Percentiles rank a stretch among this genome's conserved stretches.
phyloP scores from a whole-genome alignment of 2,113 vertebrate species.

The Cygnus buccinator region DNA sequence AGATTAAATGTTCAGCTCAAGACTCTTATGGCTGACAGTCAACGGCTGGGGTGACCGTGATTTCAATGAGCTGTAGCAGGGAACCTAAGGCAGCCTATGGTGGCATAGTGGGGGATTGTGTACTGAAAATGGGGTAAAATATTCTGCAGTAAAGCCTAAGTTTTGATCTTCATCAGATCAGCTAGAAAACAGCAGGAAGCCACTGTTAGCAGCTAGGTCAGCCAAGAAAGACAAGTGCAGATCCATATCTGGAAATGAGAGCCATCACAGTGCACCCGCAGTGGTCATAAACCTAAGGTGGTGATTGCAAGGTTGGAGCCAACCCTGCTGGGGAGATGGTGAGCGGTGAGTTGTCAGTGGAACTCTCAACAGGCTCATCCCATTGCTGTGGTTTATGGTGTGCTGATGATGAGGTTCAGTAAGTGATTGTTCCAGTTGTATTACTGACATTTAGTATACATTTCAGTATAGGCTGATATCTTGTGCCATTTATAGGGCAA shows the following conservation, averaged over 20 bases:
- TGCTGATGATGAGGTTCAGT: not conserved
- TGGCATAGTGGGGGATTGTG: not conserved
- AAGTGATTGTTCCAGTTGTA: not conserved
- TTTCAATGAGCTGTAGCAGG: not conserved
- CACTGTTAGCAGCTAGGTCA: not conserved
- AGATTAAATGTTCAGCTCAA: not conserved
- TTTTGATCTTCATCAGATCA: not conserved
- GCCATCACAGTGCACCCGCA: not conserved
- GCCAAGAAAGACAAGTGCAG: not conserved
- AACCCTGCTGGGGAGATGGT: not conserved
- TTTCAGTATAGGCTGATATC: not conserved
- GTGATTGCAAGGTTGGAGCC: not conserved
- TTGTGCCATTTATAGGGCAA: not conserved
- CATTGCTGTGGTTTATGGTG: not conserved
- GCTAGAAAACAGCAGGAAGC: not conserved
- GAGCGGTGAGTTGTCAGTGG: rapidly evolving
- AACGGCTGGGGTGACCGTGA: not conserved
- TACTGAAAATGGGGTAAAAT: not conserved
- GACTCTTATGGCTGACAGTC: not conserved
- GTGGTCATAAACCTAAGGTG: rapidly evolving
- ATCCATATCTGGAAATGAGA: not conserved
- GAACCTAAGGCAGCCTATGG: not conserved
- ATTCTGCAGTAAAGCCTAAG: not conserved
- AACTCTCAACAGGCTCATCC: not conserved
- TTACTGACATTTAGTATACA: not conserved